Evolutionary conservation across 2,113 vertebrate species (phyloP), one percentile per base, ranked within the genome.

Genomic region (Hystrix cristata): DNA sequence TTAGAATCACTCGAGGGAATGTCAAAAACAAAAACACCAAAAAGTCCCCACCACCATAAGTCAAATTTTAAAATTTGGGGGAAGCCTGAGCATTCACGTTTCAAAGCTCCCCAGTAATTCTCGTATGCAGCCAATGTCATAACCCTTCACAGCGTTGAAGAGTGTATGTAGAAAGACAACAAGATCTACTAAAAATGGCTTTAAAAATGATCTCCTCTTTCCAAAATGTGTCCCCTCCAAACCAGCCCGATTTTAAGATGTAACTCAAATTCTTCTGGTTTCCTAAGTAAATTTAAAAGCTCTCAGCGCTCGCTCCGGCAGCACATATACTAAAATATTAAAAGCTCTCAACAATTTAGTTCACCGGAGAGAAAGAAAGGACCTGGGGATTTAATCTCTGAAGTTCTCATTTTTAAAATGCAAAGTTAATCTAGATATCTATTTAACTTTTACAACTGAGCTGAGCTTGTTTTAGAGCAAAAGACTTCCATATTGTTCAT

Each of bases 361-460:
- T 96, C 25, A 91, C 55, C 64, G 38, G 48, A 72, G 53, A 60
- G 46, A 76, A 95, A 84, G 90, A 95, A 83, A 74, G 62, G 67
- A 62, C 4, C 55, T 80, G 27, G 5, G 53, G 85, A 95, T 74
- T 90, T 79, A 83, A 95, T 90, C 76, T 92, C 90, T 59, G 89
- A 80, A 95, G 48, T 65, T 86, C 76, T 81, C 11, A 34, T 53
- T 69, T 89, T 48, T 74, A 31, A 25, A 83, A 62, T 89, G 19
- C 46, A 78, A 93, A 95, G 16, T 95, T 87, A 95, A 87, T 90
- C 80, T 95, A 59, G 67, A 57, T 72, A 76, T 16, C 64, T 74
- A 76, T 80, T 95, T 71, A 62, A 90, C 27, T 78, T 25, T 82
- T 93, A 78, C 43, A 53, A 93, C 80, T 88, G 76, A 89, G 38